Percentiles rank a stretch among this genome's conserved stretches.
phyloP scores from a whole-genome alignment of 92 coral and sea anemone genomes.

The Epizoanthus fatuus region DNA sequence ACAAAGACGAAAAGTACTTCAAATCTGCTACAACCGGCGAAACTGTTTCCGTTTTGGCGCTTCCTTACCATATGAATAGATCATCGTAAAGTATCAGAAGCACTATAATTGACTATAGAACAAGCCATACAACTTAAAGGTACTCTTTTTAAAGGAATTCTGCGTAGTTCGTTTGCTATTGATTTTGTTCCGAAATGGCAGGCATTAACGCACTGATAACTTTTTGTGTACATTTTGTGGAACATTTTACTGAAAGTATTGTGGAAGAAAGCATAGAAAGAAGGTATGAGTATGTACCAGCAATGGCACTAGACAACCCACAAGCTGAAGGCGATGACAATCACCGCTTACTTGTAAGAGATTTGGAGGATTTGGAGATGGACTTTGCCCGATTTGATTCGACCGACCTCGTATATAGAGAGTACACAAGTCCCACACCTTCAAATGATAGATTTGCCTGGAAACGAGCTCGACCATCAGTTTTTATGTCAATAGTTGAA shows the following conservation, averaged over 20 bases:
- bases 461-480: constrained; percentile 17
- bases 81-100: too few species aligned
- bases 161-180: too few species aligned
- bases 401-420: constrained; percentile 4
- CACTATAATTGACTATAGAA: too few species aligned
- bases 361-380: not conserved
- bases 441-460: constrained; percentile 25
- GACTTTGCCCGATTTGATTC: constrained; percentile 13
- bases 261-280: constrained; percentile 21
- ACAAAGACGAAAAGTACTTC: too few species aligned
- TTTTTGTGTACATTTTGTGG: constrained; percentile 14
- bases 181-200: constrained; percentile 8
- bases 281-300: not conserved
- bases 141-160: too few species aligned
- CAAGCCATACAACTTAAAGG: too few species aligned
- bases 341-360: not conserved
- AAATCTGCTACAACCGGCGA: too few species aligned
- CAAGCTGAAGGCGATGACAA: not conserved
- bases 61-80: too few species aligned
- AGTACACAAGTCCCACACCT: constrained; percentile 14
- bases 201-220: not conserved
- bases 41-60: too few species aligned
- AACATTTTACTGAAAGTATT: constrained; percentile 17
- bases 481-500: not conserved
- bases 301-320: not conserved